phyloP scores from a whole-genome alignment of 2,113 vertebrate species.

The Chlamydotis undulata region DNA sequence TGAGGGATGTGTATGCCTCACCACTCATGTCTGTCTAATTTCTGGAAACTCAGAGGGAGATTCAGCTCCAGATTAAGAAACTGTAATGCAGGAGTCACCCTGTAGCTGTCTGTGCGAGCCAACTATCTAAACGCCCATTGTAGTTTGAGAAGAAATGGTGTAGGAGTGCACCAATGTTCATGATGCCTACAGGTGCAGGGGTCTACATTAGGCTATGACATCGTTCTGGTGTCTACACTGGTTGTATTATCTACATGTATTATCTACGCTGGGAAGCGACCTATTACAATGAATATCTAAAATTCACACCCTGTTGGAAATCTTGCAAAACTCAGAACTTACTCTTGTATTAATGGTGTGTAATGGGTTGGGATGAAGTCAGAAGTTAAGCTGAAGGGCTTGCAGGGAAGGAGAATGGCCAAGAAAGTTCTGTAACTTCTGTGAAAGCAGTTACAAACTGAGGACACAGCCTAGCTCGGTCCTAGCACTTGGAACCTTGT shows the following conservation, averaged over 20 bases:
- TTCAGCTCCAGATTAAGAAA: neutral
- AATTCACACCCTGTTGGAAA: neutral
- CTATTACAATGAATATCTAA: neutral
- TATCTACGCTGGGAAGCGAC: neutral
- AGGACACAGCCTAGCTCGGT: neutral
- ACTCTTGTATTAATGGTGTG: neutral
- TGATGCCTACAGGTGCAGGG: neutral
- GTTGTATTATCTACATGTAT: neutral
- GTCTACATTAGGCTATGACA: neutral
- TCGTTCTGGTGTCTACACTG: neutral
- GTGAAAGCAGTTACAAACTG: neutral
- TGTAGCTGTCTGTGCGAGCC: neutral
- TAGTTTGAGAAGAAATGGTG: neutral
- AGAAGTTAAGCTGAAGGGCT: neutral
- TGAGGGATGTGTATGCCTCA: neutral
- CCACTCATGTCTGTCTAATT: neutral
- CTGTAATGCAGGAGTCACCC: accelerated
- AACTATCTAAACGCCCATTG: accelerated
- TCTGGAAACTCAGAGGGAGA: neutral
- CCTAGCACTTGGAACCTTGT: neutral
- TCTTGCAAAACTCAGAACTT: neutral
- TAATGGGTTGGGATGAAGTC: neutral
- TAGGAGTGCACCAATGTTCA: accelerated
- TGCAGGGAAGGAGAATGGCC: neutral
- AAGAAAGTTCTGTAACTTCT: neutral